Conservation (phyloP, 2,888 invertebrate genomes). For the Sericinus montela region DNA sequence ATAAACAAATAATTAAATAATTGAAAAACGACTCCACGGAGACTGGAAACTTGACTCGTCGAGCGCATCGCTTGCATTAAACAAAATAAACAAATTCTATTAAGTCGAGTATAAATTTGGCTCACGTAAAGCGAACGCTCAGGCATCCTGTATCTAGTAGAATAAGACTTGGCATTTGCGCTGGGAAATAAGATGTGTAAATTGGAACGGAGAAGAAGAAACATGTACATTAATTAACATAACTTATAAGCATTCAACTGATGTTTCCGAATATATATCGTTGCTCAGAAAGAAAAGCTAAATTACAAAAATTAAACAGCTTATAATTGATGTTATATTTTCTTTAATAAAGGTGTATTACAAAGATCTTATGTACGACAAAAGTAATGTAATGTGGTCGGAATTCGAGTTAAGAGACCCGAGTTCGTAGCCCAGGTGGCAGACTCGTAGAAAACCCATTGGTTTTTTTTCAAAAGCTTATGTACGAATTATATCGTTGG, state of each 20-base stretch:
- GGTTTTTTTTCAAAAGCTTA: too few relatives aligned
- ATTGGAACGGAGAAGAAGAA: conserved; percentile 12
- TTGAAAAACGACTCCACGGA: background rate
- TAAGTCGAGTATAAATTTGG: conserved; percentile 37
- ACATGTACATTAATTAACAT: conserved; percentile 17
- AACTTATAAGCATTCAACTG: background rate
- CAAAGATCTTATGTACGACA: too few relatives aligned
- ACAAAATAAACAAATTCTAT: conserved; percentile 30
- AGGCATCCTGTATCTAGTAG: conserved; percentile 16
- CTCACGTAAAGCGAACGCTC: conserved; percentile 35
- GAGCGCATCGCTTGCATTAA: conserved; percentile 22
- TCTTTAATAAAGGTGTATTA: too few relatives aligned
- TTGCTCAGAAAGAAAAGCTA: too few relatives aligned
- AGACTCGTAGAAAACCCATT: too few relatives aligned
- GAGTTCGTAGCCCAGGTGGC: too few relatives aligned
- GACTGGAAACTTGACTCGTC: conserved; percentile 2
- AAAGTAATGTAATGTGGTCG: too few relatives aligned
- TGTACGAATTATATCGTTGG: too few relatives aligned
- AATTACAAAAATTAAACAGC: too few relatives aligned
- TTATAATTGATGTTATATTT: too few relatives aligned
- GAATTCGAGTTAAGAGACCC: too few relatives aligned
- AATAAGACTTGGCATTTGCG: conserved; percentile 16
- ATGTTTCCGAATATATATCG: background rate
- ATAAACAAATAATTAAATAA: background rate
- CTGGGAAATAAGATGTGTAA: conserved; percentile 20